phyloP scores from a whole-genome alignment of 2,113 vertebrate species.

The Himantopus leucocephalus region DNA sequence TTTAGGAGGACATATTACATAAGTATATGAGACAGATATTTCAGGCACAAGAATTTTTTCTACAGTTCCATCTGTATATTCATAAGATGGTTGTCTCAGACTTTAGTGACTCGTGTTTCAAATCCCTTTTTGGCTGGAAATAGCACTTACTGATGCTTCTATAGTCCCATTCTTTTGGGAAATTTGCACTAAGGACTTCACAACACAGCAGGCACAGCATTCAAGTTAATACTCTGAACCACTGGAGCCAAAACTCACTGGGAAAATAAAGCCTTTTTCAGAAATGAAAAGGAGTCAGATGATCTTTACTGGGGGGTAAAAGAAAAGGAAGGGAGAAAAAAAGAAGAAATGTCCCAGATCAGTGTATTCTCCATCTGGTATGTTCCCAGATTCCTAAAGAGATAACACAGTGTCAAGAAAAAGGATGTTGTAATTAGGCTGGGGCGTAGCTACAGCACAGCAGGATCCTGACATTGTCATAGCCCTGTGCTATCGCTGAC shows the following conservation, averaged over 20 bases:
- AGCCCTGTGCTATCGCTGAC: neutral
- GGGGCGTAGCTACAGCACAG: neutral
- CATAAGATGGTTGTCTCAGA: constrained; percentile 9
- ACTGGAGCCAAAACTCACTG: neutral
- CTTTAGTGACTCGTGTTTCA: neutral
- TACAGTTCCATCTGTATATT: constrained; percentile 34
- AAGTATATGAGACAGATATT: constrained; percentile 43
- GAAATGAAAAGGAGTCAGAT: constrained; percentile 4
- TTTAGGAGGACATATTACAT: constrained; percentile 25
- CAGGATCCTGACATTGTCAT: neutral
- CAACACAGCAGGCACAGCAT: neutral
- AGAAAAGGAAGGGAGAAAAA: rapidly evolving
- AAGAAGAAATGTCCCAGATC: neutral
- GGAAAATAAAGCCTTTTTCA: constrained; percentile 1
- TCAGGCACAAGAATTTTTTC: constrained; percentile 11
- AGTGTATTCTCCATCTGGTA: constrained; percentile 22
- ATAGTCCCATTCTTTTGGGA: neutral
- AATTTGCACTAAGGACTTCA: neutral
- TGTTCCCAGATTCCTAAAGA: constrained; percentile 38
- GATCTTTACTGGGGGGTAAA: neutral
- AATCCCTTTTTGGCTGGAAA: constrained; percentile 28
- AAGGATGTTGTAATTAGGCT: constrained; percentile 30
- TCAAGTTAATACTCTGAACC: constrained; percentile 20
- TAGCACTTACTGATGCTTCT: constrained; percentile 4
- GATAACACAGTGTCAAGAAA: constrained; percentile 8